Evolutionary conservation across 2,888 invertebrate species (phyloP).

Genomic region (Mamestra brassicae): DNA sequence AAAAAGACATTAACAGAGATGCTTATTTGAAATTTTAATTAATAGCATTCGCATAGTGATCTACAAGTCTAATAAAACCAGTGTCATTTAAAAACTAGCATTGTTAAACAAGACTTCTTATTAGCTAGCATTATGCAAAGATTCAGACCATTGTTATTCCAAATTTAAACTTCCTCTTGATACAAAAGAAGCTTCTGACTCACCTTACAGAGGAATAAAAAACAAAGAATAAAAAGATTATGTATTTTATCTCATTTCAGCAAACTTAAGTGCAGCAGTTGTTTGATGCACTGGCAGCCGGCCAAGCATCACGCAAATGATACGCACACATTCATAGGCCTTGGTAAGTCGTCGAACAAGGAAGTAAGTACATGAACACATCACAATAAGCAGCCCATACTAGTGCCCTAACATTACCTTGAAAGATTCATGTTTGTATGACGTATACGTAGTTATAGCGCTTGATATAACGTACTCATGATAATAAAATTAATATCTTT

Average conservation of each 20-base stretch:
- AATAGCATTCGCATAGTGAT: constrained; percentile 13
- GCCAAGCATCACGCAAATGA: constrained; percentile 74
- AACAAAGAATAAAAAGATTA: constrained; percentile 66
- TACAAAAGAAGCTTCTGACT: constrained; percentile 61
- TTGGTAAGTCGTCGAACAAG: constrained; percentile 71
- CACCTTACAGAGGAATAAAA: constrained; percentile 60
- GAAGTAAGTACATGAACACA: constrained; percentile 70
- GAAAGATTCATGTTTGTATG: constrained; percentile 75
- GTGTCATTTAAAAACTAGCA: neutral
- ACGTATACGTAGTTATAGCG: constrained; percentile 64
- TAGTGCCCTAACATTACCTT: constrained; percentile 77
- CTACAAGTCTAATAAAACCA: constrained; percentile 11
- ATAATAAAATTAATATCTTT: constrained; percentile 70
- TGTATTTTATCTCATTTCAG: constrained; percentile 69
- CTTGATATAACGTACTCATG: constrained; percentile 70
- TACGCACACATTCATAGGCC: constrained; percentile 68
- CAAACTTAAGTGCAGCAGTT: constrained; percentile 67
- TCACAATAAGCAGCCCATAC: constrained; percentile 71
- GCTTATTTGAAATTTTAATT: neutral
- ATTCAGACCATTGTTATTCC: constrained; percentile 28
- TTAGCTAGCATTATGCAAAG: constrained; percentile 10
- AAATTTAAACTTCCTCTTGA: constrained; percentile 7
- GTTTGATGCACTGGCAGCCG: constrained; percentile 77
- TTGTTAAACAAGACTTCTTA: constrained; percentile 11
- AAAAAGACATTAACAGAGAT: neutral